phyloP scores from a whole-genome alignment of 92 coral and sea anemone species.

The Ricordea florida region DNA sequence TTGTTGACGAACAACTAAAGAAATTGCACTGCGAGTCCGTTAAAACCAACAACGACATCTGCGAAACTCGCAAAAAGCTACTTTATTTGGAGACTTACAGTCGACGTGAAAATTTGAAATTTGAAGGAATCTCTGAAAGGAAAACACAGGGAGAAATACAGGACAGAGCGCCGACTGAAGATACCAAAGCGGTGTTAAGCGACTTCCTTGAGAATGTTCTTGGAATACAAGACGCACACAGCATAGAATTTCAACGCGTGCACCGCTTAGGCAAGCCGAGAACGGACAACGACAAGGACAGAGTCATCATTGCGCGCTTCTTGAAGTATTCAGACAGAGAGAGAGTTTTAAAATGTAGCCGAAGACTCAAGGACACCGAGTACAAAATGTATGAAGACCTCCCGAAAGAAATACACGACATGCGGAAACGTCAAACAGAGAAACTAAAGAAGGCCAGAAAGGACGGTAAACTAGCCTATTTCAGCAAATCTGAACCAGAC shows the following conservation, averaged over 20 bases:
- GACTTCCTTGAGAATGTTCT: too few relatives aligned
- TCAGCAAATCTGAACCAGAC: neutral
- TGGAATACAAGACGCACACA: neutral
- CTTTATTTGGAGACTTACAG: too few relatives aligned
- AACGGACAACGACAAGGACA: neutral
- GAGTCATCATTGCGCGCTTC: neutral
- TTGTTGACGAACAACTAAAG: too few relatives aligned
- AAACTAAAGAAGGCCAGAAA: neutral
- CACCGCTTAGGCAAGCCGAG: slow-evolving; percentile 3
- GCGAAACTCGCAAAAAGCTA: too few relatives aligned
- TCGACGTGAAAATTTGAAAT: too few relatives aligned
- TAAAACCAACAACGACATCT: too few relatives aligned
- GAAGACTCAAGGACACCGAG: neutral
- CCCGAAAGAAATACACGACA: neutral
- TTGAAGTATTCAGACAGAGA: neutral
- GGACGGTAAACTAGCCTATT: neutral
- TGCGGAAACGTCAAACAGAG: neutral
- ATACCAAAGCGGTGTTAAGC: too few relatives aligned
- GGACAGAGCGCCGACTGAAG: too few relatives aligned
- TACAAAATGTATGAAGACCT: neutral
- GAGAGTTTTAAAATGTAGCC: neutral
- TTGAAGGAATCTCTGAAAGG: too few relatives aligned
- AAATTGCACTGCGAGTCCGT: too few relatives aligned
- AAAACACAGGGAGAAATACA: too few relatives aligned
- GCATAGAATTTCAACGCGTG: neutral